Base-by-base conservation (phyloP, 2,797 vertebrate species). In the Anas bernieri region DNA sequence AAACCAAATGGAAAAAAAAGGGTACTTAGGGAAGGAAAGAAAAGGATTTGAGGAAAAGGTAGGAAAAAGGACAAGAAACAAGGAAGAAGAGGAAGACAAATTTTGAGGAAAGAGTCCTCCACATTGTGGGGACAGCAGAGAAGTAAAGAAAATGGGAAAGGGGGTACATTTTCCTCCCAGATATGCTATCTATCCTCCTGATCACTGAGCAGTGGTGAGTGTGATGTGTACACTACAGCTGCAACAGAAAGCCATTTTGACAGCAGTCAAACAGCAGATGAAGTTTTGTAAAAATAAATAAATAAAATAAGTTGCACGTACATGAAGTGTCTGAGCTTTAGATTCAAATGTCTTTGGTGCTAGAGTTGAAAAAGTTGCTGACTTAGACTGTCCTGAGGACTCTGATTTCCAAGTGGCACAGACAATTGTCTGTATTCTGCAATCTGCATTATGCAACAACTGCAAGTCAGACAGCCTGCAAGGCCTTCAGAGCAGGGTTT, bases 361-460 rank as follows among this genome's bases (percentile, higher is more conserved):
- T 67, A 41, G 83, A 72, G 82, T 39, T 95, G 85, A 86, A 90
- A 77, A 96, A 76, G 48, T 90, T 92, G 77, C 91, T 97, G 95
- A 96, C 80, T 81, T 91, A 68, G 62, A 13, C 55, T 92, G 52
- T 74, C 85, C 69, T 90, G 76, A 82, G 83, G 85, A 74, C n/a
- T 72, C 74, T 63, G 74, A 63, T 93, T 96, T 93, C 92, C 91
- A 96, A 95, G 63, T 79, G 64, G 87, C 86, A 76, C 91, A 95
- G 86, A 94, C 90, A 93, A 37, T 48, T 86, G 91, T 82, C 85
- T 95, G 74, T 67, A 83, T 82, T 92, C 94, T 85, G 94, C 92
- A 96, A 96, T 90, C 39, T n/a, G 85, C 83, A 14, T 95, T 94
- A 86, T 55, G 87, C 94, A 97, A 95, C 62, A 56, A 18, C 88